A percentile compares a stretch with the other conserved stretches of the same genome.
phyloP scores from a whole-genome alignment of 92 coral and sea anemone species.

The Metridium senile region DNA sequence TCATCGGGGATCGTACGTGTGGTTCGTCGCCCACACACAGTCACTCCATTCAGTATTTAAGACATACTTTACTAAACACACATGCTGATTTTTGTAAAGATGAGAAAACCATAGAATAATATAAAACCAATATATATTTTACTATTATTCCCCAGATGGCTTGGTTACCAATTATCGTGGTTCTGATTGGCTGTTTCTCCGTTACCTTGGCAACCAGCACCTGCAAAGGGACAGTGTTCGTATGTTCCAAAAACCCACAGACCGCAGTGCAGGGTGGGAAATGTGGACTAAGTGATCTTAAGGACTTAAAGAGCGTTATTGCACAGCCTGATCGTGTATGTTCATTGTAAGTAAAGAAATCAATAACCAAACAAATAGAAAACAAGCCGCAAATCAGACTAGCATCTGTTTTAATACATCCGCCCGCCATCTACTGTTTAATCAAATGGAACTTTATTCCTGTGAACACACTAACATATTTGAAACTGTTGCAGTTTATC shows the following conservation, averaged over 20 bases:
- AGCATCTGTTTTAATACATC: too few species aligned
- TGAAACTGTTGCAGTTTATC: too few species aligned
- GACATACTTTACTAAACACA: too few species aligned
- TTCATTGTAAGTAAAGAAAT: not conserved
- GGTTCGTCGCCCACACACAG: too few species aligned
- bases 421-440: too few species aligned
- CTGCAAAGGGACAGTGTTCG: constrained; percentile 5
- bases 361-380: not conserved
- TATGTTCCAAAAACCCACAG: constrained; percentile 20
- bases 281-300: constrained; percentile 14
- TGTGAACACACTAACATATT: too few species aligned
- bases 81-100: too few species aligned
- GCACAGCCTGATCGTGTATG: not conserved
- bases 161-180: not conserved
- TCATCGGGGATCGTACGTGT: not conserved
- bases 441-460: too few species aligned
- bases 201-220: constrained; percentile 8
- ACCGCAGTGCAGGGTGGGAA: constrained; percentile 12
- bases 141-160: constrained; percentile 10
- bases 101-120: too few species aligned
- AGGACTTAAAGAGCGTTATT: not conserved
- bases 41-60: too few species aligned
- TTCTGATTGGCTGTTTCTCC: constrained; percentile 15
- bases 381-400: too few species aligned
- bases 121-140: not conserved